These are phyloP conservation scores for Dufourea novaeangliae DNA, from an alignment of 1,140 invertebrate species.

Conservation along the genomic window DNA sequence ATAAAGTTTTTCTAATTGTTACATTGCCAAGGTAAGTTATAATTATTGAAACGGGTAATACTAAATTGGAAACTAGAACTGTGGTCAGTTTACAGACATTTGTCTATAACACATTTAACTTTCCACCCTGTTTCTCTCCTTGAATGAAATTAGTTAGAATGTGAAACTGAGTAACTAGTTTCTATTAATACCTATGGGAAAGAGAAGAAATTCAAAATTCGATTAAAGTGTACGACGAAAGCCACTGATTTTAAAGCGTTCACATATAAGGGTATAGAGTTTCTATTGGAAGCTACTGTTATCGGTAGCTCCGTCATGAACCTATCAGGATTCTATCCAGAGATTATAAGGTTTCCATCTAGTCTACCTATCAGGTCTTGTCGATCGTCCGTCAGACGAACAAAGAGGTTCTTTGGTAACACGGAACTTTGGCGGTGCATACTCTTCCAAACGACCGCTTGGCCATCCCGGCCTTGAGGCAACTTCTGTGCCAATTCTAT, in stretches of 20 bases:
- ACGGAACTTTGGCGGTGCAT: conserved; percentile 39
- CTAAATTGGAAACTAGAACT: not conserved
- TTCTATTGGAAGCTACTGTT: not conserved
- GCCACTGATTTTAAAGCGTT: not conserved
- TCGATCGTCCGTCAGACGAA: conserved; percentile 69
- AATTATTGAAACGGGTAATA: not conserved
- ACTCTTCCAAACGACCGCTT: conserved; percentile 62
- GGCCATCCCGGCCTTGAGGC: conserved; percentile 72
- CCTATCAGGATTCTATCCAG: not conserved
- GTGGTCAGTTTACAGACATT: not conserved
- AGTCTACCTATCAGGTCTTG: conserved; percentile 77
- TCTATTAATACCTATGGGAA: not conserved
- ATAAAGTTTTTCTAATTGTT: too few species aligned
- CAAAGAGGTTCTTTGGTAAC: conserved; percentile 73
- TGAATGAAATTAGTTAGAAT: not conserved
- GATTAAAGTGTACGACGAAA: not conserved
- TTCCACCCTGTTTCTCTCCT: not conserved
- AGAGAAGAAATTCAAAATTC: not conserved
- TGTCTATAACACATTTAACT: not conserved
- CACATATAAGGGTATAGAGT: not conserved
- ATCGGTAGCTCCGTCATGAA: conserved; percentile 3
- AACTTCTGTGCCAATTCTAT: conserved; percentile 69
- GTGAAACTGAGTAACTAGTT: not conserved
- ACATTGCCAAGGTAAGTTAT: not conserved
- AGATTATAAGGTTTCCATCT: conserved; percentile 19